phyloP scores from a whole-genome alignment of 2,113 vertebrate species.

The Hipposideros armiger region DNA sequence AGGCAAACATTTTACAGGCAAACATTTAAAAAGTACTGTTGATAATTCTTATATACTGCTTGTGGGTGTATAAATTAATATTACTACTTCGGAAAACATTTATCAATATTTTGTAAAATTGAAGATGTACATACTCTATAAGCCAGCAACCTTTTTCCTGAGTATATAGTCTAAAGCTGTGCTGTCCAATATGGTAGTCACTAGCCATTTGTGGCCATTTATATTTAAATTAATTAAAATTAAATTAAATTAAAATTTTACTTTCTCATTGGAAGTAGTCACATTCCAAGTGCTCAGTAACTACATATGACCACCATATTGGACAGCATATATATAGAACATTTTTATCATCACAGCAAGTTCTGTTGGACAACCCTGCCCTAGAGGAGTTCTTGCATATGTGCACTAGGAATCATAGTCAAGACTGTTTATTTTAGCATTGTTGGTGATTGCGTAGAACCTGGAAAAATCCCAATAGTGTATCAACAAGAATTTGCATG shows the following conservation, averaged over 20 bases:
- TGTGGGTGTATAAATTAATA: not conserved
- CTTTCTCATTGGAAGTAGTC: not conserved
- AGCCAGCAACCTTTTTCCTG: not conserved
- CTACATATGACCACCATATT: not conserved
- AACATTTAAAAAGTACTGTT: not conserved
- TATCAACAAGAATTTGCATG: not conserved
- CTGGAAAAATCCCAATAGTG: not conserved
- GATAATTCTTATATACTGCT: not conserved
- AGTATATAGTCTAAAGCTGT: not conserved
- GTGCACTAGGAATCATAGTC: not conserved
- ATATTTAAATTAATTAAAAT: slow-evolving; percentile 26
- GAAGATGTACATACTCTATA: not conserved
- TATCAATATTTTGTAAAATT: not conserved
- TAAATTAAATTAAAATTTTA: not conserved
- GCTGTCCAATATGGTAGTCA: not conserved
- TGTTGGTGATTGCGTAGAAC: not conserved
- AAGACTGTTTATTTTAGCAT: slow-evolving; percentile 24
- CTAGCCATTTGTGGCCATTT: not conserved
- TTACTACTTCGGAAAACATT: slow-evolving; percentile 10
- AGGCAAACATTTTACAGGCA: slow-evolving; percentile 25
- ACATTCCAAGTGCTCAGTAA: not conserved
- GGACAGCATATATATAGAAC: not conserved
- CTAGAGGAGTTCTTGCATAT: not conserved
- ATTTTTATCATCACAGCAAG: not conserved
- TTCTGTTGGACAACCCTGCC: not conserved